Evolutionary conservation across 2,797 vertebrate species (phyloP).

Genomic region (Syngnathus rostellatus): DNA sequence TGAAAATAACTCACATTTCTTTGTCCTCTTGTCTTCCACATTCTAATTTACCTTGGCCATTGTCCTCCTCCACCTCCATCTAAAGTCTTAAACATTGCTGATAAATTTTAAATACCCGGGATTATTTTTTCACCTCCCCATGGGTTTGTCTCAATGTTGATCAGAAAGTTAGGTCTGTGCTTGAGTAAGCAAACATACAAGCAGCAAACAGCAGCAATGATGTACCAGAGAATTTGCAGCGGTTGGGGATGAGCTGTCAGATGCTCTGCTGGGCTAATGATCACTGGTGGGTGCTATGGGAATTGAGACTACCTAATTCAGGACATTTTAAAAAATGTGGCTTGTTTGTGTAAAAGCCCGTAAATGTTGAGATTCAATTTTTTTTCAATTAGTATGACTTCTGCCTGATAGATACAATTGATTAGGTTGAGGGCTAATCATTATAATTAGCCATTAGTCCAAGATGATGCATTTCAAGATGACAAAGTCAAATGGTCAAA

Average conservation of each 20-base stretch:
- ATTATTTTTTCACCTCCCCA: conserved; percentile 42
- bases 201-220: conserved; percentile 51
- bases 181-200: conserved; percentile 65
- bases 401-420: neutral
- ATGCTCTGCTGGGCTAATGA: conserved; percentile 64
- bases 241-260: conserved; percentile 58
- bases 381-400: neutral
- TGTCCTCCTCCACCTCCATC: conserved; percentile 14
- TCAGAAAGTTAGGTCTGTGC: conserved; percentile 59
- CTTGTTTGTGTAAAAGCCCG: conserved; percentile 13
- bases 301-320: conserved; percentile 51
- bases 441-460: neutral
- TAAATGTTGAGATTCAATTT: conserved; percentile 2
- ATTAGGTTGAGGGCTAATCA: neutral
- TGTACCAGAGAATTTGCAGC: conserved; percentile 58
- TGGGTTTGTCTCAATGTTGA: conserved; percentile 60
- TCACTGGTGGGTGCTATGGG: conserved; percentile 51
- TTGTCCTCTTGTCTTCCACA: conserved; percentile 9
- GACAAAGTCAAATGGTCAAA: neutral
- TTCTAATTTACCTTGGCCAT: conserved; percentile 13
- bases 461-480: neutral
- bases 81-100: conserved; percentile 10
- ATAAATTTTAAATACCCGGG: conserved; percentile 53
- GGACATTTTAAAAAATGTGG: conserved; percentile 20
- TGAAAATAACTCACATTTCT: conserved; percentile 24